Evolutionary conservation across 2,797 vertebrate species (phyloP).

Genomic region (Centroberyx gerrardi): DNA sequence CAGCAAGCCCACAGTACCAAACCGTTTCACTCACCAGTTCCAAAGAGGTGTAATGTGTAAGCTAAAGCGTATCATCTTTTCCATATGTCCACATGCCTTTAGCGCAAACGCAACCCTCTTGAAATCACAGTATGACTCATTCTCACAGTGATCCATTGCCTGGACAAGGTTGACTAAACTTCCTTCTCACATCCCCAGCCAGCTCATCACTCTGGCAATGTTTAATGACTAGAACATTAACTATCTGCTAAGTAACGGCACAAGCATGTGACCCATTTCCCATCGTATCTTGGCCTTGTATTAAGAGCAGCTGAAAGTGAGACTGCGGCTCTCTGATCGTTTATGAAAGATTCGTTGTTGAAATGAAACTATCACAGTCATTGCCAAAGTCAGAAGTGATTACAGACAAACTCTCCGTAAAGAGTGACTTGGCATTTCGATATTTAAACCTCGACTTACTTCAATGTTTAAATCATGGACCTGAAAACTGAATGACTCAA

Average conservation of each 20-base stretch:
- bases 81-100: constrained; percentile 55
- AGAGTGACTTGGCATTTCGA: neutral
- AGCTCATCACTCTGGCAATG: constrained; percentile 21
- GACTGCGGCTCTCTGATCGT: constrained; percentile 6
- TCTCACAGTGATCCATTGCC: constrained; percentile 56
- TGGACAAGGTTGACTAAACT: constrained; percentile 59
- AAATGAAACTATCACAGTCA: neutral
- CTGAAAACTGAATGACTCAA: neutral
- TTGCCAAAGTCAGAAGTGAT: neutral
- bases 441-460: too few species aligned
- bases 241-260: neutral
- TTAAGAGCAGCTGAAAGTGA: constrained; percentile 20
- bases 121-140: constrained; percentile 34
- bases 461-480: neutral
- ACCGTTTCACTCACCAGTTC: neutral
- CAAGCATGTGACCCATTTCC: neutral
- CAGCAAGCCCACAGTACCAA: neutral
- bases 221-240: constrained; percentile 55
- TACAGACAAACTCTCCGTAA: neutral
- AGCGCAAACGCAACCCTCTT: constrained; percentile 31
- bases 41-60: constrained; percentile 29
- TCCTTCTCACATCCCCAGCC: constrained; percentile 33
- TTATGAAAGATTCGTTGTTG: neutral
- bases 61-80: constrained; percentile 57
- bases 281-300: constrained; percentile 48